Evolutionary conservation across 2,888 invertebrate genomes (phyloP).

Genomic region (Folsomia candida): DNA sequence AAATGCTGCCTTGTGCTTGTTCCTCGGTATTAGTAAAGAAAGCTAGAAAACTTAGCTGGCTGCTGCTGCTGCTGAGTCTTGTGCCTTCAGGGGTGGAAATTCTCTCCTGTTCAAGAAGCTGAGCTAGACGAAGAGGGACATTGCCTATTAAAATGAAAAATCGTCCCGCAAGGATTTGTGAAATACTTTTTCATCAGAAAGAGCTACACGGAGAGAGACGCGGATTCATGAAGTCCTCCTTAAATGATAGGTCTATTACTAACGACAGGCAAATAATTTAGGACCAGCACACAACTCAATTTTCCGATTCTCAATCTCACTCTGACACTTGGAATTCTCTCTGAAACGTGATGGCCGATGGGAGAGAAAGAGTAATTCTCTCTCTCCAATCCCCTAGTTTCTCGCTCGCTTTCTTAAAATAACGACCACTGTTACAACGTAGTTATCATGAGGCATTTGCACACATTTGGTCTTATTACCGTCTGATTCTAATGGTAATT

Average conservation of each 20-base stretch:
- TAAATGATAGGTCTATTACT: conserved; percentile 9
- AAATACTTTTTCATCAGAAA: conserved; percentile 18
- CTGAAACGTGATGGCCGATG: background rate
- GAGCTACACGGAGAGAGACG: too few relatives aligned
- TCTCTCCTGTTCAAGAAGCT: conserved; percentile 8
- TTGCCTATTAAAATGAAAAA: conserved; percentile 22
- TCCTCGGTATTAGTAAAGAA: background rate
- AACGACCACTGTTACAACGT: too few relatives aligned
- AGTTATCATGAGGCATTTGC: background rate
- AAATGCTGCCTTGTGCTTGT: too few relatives aligned
- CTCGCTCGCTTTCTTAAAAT: too few relatives aligned
- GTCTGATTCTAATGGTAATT: too few relatives aligned
- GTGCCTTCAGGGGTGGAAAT: background rate
- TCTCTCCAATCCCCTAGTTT: too few relatives aligned
- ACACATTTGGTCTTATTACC: too few relatives aligned
- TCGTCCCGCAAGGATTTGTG: conserved; percentile 17
- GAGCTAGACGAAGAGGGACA: conserved; percentile 4
- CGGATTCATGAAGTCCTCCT: background rate
- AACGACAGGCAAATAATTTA: conserved; percentile 17
- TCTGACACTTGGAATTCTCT: background rate
- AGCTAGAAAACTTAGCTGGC: background rate
- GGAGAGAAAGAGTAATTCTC: background rate
- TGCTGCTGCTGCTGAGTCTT: too few relatives aligned
- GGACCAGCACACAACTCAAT: background rate
- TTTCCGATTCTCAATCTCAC: background rate